Evolutionary conservation across 2,113 vertebrate genomes (phyloP), one percentile per base, ranked within the genome.

Genomic region (Rhegmatorhina hoffmannsi): DNA sequence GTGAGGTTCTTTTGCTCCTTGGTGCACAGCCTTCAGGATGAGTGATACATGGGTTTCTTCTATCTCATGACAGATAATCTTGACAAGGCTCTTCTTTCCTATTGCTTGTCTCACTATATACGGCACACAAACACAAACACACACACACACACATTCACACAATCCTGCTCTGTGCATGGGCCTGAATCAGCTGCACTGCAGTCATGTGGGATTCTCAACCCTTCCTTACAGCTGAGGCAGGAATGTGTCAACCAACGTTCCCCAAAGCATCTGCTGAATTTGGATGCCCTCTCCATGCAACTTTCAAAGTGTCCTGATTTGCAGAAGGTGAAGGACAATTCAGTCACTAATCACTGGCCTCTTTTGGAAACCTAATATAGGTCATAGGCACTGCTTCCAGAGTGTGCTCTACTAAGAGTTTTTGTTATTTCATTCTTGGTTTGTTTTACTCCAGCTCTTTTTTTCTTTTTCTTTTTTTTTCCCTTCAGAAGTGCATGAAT

Each of bases 1-100:
- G 2, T 53, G 80, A 97, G 89, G 88, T 96, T 97, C 96, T 96
- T 95, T 96, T 90, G 93, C 93, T 97, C 72, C 92, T 95, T 94
- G 94, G 94, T 97, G 83, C 92, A 87, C 89, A 94, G 95, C 94
- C 96, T 98, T 97, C 96, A 96, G 93, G 66, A 96, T 94, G 95
- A 98, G 92, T 97, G 97, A 97, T 98, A 96, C 96, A 96, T 89
- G 92, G 90, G 74, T 84, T 96, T 93, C 92, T 96, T 73, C 79
- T 95, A 52, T 93, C 92, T 95, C 79, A 70, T 92, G 88, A 73
- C 80, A 94, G 90, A 95, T 96, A 92, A 95, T 97, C 94, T 96
- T 96, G 96, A 97, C 96, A 96, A 97, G 92, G 36, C 69, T 96
- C 29, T 72, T 40, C 50, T 84, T 95, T 93, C 95, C 97, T 96